Evolutionary conservation across 1,140 invertebrate species (phyloP).

Genomic region (Macrotrachela quadricornifera): DNA sequence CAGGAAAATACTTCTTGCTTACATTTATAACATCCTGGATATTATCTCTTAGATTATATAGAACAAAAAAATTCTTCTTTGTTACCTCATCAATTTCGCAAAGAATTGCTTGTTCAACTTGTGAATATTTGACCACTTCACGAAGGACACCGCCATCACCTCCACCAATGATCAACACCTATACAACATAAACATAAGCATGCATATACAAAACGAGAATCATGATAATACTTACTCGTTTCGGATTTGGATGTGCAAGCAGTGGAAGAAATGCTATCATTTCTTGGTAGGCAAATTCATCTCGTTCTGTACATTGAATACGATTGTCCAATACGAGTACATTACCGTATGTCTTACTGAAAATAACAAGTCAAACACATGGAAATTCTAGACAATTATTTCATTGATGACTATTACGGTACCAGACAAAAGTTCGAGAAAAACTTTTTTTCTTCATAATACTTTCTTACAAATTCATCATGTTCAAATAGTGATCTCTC

Average conservation of each 20-base stretch:
- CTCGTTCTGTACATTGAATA: conserved; percentile 81
- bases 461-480: too few species aligned
- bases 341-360: conserved; percentile 60
- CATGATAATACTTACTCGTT: conserved; percentile 85
- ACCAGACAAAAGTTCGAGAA: too few species aligned
- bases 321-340: conserved; percentile 79
- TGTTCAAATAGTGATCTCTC: too few species aligned
- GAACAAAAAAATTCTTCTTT: neutral
- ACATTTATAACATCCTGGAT: conserved; percentile 54
- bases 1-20: conserved; percentile 66
- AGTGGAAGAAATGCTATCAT: conserved; percentile 87
- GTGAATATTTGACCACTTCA: conserved; percentile 76
- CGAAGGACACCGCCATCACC: conserved; percentile 87
- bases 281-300: conserved; percentile 95
- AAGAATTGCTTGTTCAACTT: conserved; percentile 59
- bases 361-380: conserved; percentile 9
- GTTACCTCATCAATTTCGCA: conserved; percentile 71
- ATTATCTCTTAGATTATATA: neutral
- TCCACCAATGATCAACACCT: conserved; percentile 82
- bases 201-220: conserved; percentile 77
- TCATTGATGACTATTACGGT: too few species aligned
- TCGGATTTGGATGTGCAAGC: conserved; percentile 66
- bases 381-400: too few species aligned
- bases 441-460: too few species aligned
- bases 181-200: conserved; percentile 66